A percentile compares a stretch with the other conserved stretches of the same genome.
Evolutionary conservation across 2,113 vertebrate genomes (phyloP).

Genomic region (Meriones unguiculatus): DNA sequence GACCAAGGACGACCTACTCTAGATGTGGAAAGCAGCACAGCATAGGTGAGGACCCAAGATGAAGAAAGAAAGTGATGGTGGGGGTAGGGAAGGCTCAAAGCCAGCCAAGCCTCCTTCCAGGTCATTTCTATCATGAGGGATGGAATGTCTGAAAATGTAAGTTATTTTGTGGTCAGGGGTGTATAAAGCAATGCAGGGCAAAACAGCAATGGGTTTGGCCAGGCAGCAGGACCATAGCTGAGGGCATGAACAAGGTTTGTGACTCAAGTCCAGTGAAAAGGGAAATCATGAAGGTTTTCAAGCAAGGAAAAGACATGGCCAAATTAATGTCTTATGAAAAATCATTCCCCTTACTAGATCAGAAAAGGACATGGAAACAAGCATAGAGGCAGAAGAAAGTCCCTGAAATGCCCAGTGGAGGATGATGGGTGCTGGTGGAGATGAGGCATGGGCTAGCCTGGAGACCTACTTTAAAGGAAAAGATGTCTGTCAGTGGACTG

Average conservation of each 20-base stretch:
- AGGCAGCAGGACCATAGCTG: neutral
- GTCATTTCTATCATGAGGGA: neutral
- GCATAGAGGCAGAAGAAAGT: neutral
- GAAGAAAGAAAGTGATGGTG: too few relatives aligned
- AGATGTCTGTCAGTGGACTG: neutral
- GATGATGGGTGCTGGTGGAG: too few relatives aligned
- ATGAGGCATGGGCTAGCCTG: neutral
- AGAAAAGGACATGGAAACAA: neutral
- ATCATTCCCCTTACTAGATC: neutral
- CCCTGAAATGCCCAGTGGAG: too few relatives aligned
- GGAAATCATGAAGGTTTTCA: neutral
- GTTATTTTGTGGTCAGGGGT: neutral
- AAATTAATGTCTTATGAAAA: neutral
- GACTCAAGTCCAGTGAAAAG: neutral
- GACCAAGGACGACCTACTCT: neutral
- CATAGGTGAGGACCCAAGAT: neutral
- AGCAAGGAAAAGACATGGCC: neutral
- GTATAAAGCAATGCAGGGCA: too few relatives aligned
- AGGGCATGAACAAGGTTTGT: neutral
- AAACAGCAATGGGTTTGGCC: neutral
- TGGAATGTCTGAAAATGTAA: neutral
- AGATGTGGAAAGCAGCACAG: neutral
- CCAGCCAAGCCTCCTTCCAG: neutral
- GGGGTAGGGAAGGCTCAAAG: too few relatives aligned
- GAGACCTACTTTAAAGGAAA: neutral